Evolutionary conservation across 1,140 invertebrate species (phyloP), one percentile per base, ranked within the genome.

Genomic region (Drosophila setifemur): DNA sequence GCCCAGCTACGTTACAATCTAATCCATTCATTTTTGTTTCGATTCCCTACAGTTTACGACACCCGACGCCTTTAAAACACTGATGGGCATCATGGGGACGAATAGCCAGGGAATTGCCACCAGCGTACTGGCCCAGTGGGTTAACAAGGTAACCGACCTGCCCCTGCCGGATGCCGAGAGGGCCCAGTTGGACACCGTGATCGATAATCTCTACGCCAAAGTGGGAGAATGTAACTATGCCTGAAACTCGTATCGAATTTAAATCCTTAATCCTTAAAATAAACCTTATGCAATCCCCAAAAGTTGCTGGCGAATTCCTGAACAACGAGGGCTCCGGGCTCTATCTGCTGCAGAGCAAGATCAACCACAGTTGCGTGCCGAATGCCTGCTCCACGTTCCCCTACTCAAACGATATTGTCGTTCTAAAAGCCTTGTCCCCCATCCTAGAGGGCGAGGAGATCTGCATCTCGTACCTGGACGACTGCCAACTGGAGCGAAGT

Each of bases 31-130:
- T n/a, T n/a, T n/a, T n/a, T n/a, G n/a, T n/a, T n/a, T n/a, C n/a
- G n/a, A n/a, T n/a, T n/a, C n/a, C n/a, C n/a, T n/a, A n/a, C n/a
- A 97, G 96, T 98, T 96, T 92, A 93, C 97, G 29, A 97, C 95
- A 16, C 94, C 94, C 8, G 95, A 97, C 73, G 97, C 97, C 1
- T 99, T 99, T 90, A 93, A 93, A 76, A 94, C 95, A 31, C 89
- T 99, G 23, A 93, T 99, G 91, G 96, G 97, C 23, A 91, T 99
- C 25, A 93, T 98, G 71, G 97, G 96, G 11, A 97, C 95, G 21
- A 99, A 99, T 91, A 96, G 96, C 0, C 98, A 99, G 92, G 98
- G 97, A 16, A 49, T 99, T 69, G 97, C 97, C 2, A 97, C 97
- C 3, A 98, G 96, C 91, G 93, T 97, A 0, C 93, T 98, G 35